These are phyloP conservation scores for Platyscapa corneri DNA, from an alignment of 1,140 invertebrate genomes.

Conservation along the genomic window DNA sequence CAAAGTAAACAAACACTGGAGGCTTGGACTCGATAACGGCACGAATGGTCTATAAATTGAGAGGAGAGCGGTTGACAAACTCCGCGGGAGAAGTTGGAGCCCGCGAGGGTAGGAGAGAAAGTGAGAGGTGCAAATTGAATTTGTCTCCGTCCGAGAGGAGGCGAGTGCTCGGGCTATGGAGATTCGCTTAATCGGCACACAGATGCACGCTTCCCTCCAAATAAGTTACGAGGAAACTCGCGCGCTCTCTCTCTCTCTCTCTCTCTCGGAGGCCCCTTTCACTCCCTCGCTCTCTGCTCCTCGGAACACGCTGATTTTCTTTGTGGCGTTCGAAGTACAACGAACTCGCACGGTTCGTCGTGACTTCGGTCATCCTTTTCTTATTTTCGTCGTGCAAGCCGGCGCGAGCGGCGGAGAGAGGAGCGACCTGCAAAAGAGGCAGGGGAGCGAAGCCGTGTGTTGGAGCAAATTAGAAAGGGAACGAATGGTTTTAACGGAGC, in stretches of 20 bases:
- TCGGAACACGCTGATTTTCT: background rate
- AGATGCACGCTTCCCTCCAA: background rate
- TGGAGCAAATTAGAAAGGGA: background rate
- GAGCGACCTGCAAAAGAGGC: background rate
- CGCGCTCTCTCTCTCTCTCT: background rate
- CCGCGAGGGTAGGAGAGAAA: background rate
- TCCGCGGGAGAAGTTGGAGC: too few relatives aligned
- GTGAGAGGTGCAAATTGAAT: background rate
- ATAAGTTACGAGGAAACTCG: background rate
- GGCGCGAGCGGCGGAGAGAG: background rate
- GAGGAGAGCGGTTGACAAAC: too few relatives aligned
- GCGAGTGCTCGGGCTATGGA: background rate
- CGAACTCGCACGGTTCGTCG: constrained; percentile 18
- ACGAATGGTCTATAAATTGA: constrained; percentile 26
- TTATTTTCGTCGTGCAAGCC: too few relatives aligned
- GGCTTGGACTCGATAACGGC: constrained; percentile 2
- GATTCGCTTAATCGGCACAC: background rate
- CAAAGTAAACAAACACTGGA: too few relatives aligned
- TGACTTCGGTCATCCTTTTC: background rate
- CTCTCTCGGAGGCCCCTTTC: background rate
- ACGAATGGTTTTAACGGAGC: background rate
- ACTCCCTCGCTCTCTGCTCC: background rate
- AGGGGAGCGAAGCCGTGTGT: background rate
- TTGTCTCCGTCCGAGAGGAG: background rate
- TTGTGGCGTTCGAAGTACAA: constrained; percentile 4